Evolutionary conservation across 30 jellyfish, hydroid and myxozoan species (phyloP), one percentile per base, ranked within the genome.

Genomic region (Mastigias papua): DNA sequence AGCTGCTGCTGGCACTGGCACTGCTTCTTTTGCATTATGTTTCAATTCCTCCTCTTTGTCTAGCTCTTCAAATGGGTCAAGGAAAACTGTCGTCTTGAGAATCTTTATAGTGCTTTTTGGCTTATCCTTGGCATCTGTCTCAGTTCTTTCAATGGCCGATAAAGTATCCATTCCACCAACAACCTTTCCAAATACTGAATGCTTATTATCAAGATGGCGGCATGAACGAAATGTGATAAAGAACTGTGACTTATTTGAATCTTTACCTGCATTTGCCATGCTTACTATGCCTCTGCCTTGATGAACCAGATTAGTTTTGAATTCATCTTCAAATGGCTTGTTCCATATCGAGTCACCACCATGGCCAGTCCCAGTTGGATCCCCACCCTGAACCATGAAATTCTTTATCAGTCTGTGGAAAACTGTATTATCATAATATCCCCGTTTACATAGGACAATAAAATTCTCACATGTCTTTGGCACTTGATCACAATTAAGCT

Each of bases 311-410:
- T 87, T 92, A 26, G 94, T 73, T 76, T 89, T 88, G 93, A 96
- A 87, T 60, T 96, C 98, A 69, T 96, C 99, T 65, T 87, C 91
- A 69, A 96, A 96, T 35, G 95, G 94, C 73, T 84, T 82, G 25
- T 97, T 97, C 98, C 98, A 96, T 25, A 84, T 60, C 1, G 99
- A 96, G 31, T 90, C 97, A 46, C 99, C 99, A 0, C 98, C 99
- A 32, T 76, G 81, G 11, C 99, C 99, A 4, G 99, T 87, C 13
- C 97, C 98, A 0, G 99, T 92, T 28, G 99, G 99, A 76, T 96
- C 99, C 21, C 99, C 99, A 6, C 99, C 99, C 84, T 96, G 99
- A 23, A 96, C 67, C 99, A 94, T 89, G 76, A 94, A 94, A 81
- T 94, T 96, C 76, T 89, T 94, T 17, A 94, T 94, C 70, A 90